Percentiles rank a stretch among this genome's conserved stretches.
Evolutionary conservation across 2,797 vertebrate genomes (phyloP).

Genomic region (Carapus acus): DNA sequence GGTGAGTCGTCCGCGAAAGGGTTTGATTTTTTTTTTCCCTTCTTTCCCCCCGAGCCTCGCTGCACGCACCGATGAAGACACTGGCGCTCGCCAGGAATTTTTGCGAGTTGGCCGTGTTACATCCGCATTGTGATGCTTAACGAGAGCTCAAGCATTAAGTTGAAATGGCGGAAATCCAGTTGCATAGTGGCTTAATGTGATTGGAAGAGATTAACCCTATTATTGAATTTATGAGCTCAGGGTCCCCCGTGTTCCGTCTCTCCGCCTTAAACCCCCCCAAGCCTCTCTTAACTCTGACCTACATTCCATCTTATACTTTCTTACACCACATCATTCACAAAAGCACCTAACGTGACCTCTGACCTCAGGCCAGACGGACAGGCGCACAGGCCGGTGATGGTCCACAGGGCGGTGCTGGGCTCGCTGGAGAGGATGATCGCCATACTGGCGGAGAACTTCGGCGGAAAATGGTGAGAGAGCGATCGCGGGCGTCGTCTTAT

Average conservation of each 20-base stretch:
- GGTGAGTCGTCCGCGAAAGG: constrained; percentile 66
- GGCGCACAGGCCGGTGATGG: constrained; percentile 78
- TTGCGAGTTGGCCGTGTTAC: no score
- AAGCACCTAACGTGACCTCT: neutral
- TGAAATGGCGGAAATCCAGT: constrained; percentile 7
- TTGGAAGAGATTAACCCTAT: constrained; percentile 19
- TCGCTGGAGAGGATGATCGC: constrained; percentile 89
- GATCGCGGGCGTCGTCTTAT: neutral
- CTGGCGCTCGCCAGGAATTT: no score
- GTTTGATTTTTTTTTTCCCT: neutral
- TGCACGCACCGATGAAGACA: no score
- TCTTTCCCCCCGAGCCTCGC: no score
- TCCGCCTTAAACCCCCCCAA: constrained; percentile 1
- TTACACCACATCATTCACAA: neutral
- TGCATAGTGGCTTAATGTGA: constrained; percentile 16
- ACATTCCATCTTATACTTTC: neutral
- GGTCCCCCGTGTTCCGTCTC: neutral
- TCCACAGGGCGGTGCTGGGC: constrained; percentile 88
- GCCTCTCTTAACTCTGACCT: constrained; percentile 2
- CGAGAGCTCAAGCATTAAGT: neutral
- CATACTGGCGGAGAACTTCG: constrained; percentile 85
- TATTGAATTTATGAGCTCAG: constrained; percentile 21
- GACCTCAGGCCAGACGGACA: constrained; percentile 64
- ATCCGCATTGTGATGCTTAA: constrained; percentile 1
- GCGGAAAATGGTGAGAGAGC: constrained; percentile 81